A percentile compares a stretch with the other conserved stretches of the same genome.
phyloP scores from a whole-genome alignment of 1,140 invertebrate species.

The Glossosoma conforme region DNA sequence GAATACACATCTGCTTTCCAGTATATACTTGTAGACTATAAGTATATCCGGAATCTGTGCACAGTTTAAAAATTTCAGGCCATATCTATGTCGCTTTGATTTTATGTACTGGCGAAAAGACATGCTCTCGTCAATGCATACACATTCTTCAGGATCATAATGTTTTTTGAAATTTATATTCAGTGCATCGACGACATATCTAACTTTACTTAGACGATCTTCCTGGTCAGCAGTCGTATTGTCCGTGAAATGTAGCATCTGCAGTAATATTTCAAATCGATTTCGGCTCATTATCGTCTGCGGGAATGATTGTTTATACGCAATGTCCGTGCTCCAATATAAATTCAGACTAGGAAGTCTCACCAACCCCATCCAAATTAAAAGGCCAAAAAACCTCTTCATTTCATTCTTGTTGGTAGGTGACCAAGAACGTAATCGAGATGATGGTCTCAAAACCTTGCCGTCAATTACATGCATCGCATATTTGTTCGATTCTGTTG shows the following conservation, averaged over 20 bases:
- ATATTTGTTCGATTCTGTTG: not conserved
- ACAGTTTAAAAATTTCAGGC: conserved; percentile 35
- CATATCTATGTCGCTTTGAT: conserved; percentile 32
- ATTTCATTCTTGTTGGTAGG: conserved; percentile 1
- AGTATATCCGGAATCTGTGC: conserved; percentile 25
- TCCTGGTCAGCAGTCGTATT: conserved; percentile 22
- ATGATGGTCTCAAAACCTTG: not conserved
- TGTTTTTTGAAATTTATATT: conserved; percentile 29
- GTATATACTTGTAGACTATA: conserved; percentile 32
- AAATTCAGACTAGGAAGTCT: not conserved
- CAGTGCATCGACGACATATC: conserved; percentile 20
- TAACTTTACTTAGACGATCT: conserved; percentile 26
- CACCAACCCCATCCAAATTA: conserved; percentile 3
- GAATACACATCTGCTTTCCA: conserved; percentile 17
- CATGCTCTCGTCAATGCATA: conserved; percentile 38
- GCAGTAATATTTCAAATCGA: conserved; percentile 28
- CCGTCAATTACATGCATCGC: not conserved
- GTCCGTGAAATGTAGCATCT: conserved; percentile 27
- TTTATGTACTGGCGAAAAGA: conserved; percentile 35
- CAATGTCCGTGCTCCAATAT: not conserved
- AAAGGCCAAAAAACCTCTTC: conserved; percentile 2
- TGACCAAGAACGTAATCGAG: conserved; percentile 3
- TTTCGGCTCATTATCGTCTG: conserved; percentile 16
- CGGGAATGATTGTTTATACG: not conserved
- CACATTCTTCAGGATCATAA: conserved; percentile 30